These are phyloP conservation scores for Ephialtes manifestator DNA, from an alignment of 2,888 invertebrate species.

Conservation along the genomic window DNA sequence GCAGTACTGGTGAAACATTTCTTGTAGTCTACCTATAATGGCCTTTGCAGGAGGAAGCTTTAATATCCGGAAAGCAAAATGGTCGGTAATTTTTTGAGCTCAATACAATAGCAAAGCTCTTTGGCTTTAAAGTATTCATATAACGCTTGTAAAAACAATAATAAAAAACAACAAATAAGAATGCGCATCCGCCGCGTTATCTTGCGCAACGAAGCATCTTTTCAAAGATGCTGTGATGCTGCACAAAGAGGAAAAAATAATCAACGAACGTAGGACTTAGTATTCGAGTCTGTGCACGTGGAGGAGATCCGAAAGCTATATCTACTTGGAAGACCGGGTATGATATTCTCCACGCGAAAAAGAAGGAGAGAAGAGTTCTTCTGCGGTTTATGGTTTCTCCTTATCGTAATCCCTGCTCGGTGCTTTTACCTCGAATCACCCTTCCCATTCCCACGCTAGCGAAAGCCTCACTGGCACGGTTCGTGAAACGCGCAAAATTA, in stretches of 20 bases:
- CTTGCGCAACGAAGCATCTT: slow-evolving; percentile 8
- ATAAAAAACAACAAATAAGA: background rate
- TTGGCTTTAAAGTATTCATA: background rate
- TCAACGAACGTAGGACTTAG: background rate
- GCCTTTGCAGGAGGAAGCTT: background rate
- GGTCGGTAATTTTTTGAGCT: background rate
- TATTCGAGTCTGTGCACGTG: slow-evolving; percentile 14
- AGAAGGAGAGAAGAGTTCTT: slow-evolving; percentile 32
- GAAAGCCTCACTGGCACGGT: slow-evolving; percentile 21
- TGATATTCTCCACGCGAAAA: slow-evolving; percentile 36
- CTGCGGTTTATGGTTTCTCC: slow-evolving; percentile 62
- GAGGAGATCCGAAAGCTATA: slow-evolving; percentile 38
- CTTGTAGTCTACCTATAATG: background rate
- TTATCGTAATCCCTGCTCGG: slow-evolving; percentile 63
- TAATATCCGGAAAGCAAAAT: slow-evolving; percentile 1
- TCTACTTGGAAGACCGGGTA: slow-evolving; percentile 31
- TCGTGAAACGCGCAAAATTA: slow-evolving; percentile 59
- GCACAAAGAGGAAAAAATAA: slow-evolving; percentile 29
- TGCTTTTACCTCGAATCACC: slow-evolving; percentile 56
- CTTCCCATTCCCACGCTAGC: slow-evolving; percentile 61
- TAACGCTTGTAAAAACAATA: background rate
- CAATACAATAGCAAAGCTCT: background rate
- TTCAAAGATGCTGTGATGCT: background rate
- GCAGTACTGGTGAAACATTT: background rate
- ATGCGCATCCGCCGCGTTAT: background rate